Evolutionary conservation across 2,113 vertebrate species (phyloP).

Genomic region (Cryptotis parvus): DNA sequence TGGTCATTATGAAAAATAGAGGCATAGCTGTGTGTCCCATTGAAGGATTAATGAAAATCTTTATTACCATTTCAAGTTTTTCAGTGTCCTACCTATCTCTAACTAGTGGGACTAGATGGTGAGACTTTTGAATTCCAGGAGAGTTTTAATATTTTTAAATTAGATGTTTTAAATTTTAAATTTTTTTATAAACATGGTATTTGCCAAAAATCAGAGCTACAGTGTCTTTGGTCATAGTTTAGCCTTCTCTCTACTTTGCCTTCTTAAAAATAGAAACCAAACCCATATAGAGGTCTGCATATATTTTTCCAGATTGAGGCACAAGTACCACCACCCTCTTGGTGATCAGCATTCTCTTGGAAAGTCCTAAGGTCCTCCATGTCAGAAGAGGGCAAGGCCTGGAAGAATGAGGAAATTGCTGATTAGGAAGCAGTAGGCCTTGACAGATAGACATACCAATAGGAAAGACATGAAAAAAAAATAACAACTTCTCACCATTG

Average conservation of each 20-base stretch:
- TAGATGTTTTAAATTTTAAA: too few relatives aligned
- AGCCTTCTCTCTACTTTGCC: neutral
- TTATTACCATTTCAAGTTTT: neutral
- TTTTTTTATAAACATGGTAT: conserved; percentile 7
- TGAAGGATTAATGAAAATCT: conserved; percentile 32
- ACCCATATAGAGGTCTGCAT: neutral
- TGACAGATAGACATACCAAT: neutral
- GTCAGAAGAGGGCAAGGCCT: neutral
- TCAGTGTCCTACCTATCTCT: conserved; percentile 1
- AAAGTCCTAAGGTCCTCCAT: neutral
- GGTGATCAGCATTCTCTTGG: neutral
- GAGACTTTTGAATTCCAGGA: conserved; percentile 44
- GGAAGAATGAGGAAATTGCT: neutral
- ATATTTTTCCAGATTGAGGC: neutral
- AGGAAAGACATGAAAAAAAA: too few relatives aligned
- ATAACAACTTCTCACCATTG: neutral
- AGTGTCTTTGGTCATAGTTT: conserved; percentile 28
- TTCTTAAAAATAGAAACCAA: conserved; percentile 51
- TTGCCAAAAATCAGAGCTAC: conserved; percentile 60
- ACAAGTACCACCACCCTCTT: neutral
- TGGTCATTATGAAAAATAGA: neutral
- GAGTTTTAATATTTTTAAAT: neutral
- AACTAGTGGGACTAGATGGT: neutral
- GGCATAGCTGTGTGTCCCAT: neutral
- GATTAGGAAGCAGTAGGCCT: neutral